Conservation (phyloP, 1,140 invertebrate species). For the Aporrectodea caliginosa region DNA sequence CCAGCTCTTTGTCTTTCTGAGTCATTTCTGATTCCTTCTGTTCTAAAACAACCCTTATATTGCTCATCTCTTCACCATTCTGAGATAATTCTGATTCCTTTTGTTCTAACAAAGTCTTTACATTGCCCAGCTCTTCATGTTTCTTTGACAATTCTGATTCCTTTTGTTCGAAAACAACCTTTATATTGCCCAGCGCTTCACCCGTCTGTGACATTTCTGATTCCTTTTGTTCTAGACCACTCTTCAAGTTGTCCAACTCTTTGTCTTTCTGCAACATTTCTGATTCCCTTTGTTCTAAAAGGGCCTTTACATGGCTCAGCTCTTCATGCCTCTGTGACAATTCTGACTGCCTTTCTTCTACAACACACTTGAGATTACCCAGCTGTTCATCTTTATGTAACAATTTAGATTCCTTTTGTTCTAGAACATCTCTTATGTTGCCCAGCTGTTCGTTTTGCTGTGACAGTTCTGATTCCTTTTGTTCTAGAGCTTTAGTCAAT, state of each 20-base stretch:
- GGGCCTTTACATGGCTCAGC: background rate
- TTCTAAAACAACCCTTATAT: background rate
- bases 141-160: background rate
- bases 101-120: background rate
- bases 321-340: background rate
- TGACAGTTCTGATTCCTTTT: background rate
- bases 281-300: background rate
- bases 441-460: background rate
- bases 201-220: background rate
- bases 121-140: background rate
- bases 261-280: background rate
- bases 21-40: background rate
- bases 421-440: background rate
- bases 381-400: background rate
- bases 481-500: background rate
- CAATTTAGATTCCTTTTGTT: background rate
- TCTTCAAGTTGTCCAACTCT: background rate
- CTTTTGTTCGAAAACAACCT: background rate
- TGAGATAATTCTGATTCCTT: background rate
- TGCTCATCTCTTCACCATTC: background rate
- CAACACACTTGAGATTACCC: background rate
- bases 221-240: background rate
- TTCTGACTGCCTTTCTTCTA: background rate
- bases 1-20: background rate
- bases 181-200: background rate